Percentiles rank a stretch among this genome's conserved stretches.
Conservation (phyloP, 2,888 invertebrate genomes). For the Sinodicranocentrus sp. region DNA sequence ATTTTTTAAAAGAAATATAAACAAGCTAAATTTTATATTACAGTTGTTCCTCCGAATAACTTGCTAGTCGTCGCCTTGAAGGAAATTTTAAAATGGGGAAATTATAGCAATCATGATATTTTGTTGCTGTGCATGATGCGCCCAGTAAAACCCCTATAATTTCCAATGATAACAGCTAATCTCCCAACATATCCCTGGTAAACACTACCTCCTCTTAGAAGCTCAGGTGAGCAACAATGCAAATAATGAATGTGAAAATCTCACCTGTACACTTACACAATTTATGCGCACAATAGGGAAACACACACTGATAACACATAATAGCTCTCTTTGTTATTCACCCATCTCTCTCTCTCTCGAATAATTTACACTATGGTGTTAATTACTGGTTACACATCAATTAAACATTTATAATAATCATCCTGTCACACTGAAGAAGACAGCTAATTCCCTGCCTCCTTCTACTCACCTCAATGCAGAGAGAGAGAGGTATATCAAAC, state of each 20-base stretch:
- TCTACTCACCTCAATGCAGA: not conserved
- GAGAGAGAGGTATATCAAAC: too few species aligned
- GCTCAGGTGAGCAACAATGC: not conserved
- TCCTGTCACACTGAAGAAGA: constrained; percentile 47
- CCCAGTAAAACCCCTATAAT: too few species aligned
- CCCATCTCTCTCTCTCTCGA: not conserved
- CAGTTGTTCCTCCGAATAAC: too few species aligned
- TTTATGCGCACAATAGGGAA: not conserved
- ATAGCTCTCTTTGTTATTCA: not conserved
- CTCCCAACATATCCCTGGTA: not conserved
- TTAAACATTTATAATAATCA: constrained; percentile 55
- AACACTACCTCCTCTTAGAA: not conserved
- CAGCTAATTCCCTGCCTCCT: constrained; percentile 49
- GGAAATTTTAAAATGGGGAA: too few species aligned
- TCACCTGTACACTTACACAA: not conserved
- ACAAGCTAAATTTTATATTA: too few species aligned
- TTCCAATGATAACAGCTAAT: not conserved
- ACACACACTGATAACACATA: too few species aligned
- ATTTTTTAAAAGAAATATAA: too few species aligned
- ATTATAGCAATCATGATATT: too few species aligned
- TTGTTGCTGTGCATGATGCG: too few species aligned
- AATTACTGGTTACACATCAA: constrained; percentile 59
- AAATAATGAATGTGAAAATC: not conserved
- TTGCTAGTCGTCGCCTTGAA: too few species aligned
- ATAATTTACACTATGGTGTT: constrained; percentile 55